Evolutionary conservation across 1,140 invertebrate species (phyloP).

Genomic region (Heliothis subflexa): DNA sequence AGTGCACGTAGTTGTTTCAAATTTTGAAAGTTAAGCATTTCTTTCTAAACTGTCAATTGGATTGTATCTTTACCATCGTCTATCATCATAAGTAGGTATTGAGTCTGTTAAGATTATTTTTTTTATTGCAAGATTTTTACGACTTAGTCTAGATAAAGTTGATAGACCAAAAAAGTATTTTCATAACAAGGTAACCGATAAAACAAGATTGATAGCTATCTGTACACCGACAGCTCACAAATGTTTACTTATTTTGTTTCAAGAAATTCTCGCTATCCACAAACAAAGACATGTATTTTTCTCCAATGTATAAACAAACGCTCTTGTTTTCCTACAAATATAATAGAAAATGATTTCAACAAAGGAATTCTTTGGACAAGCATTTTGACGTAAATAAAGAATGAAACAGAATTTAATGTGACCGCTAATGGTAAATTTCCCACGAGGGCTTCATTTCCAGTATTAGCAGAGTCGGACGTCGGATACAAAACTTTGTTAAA

Average conservation of each 20-base stretch:
- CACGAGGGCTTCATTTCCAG: slow-evolving; percentile 72
- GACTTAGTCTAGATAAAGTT: too few species aligned
- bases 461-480: slow-evolving; percentile 61
- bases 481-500: slow-evolving; percentile 61
- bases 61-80: too few species aligned
- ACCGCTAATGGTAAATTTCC: slow-evolving; percentile 76
- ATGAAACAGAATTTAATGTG: slow-evolving; percentile 72
- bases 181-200: too few species aligned
- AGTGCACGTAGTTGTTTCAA: not conserved
- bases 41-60: too few species aligned
- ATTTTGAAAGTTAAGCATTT: not conserved
- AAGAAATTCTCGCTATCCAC: not conserved
- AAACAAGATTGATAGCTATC: too few species aligned
- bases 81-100: too few species aligned
- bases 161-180: too few species aligned
- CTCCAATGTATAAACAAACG: not conserved
- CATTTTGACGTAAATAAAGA: slow-evolving; percentile 65
- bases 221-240: too few species aligned
- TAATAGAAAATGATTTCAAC: slow-evolving; percentile 4
- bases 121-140: too few species aligned
- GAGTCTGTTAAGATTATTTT: too few species aligned
- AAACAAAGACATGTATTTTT: not conserved
- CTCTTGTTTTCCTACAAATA: not conserved
- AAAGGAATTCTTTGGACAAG: slow-evolving; percentile 29
- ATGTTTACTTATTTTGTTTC: too few species aligned